Evolutionary conservation across 2,888 invertebrate species (phyloP).

Genomic region (Drosophila borborema): DNA sequence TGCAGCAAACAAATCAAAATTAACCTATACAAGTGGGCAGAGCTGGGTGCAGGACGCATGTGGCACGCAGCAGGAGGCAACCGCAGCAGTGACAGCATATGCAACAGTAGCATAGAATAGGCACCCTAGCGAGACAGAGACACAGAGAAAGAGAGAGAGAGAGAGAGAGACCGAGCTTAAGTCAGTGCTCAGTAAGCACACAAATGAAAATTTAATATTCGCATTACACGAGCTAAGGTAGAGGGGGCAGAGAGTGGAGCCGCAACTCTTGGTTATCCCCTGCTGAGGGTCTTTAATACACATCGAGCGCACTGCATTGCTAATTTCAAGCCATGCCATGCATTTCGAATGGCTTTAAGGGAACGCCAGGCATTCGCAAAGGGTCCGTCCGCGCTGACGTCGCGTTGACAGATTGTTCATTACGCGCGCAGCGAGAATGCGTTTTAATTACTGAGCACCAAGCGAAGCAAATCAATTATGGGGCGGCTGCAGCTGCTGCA

Average conservation of each 20-base stretch:
- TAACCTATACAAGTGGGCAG: conserved; percentile 63
- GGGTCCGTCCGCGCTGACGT: background rate
- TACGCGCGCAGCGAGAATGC: conserved; percentile 20
- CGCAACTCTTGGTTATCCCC: background rate
- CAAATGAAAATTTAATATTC: conserved; percentile 57
- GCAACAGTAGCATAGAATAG: conserved; percentile 19
- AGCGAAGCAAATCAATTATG: conserved; percentile 56
- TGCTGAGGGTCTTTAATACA: background rate
- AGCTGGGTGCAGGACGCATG: background rate
- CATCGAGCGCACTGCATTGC: conserved; percentile 21
- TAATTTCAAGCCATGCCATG: conserved; percentile 46
- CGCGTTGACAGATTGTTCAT: conserved; percentile 38
- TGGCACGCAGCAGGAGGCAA: conserved; percentile 34
- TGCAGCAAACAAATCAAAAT: conserved; percentile 77
- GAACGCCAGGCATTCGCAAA: background rate
- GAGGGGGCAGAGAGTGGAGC: too few species aligned
- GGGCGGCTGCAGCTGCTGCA: conserved; percentile 13
- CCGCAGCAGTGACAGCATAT: conserved; percentile 20
- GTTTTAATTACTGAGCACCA: conserved; percentile 54
- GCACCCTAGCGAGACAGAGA: too few species aligned
- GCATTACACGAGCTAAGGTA: background rate
- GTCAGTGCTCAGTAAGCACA: conserved; percentile 34
- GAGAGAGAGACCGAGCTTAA: background rate
- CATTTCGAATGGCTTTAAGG: conserved; percentile 53
- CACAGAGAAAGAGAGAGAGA: too few species aligned